phyloP scores from a whole-genome alignment of 2,113 vertebrate species.

The Galeopterus variegatus region DNA sequence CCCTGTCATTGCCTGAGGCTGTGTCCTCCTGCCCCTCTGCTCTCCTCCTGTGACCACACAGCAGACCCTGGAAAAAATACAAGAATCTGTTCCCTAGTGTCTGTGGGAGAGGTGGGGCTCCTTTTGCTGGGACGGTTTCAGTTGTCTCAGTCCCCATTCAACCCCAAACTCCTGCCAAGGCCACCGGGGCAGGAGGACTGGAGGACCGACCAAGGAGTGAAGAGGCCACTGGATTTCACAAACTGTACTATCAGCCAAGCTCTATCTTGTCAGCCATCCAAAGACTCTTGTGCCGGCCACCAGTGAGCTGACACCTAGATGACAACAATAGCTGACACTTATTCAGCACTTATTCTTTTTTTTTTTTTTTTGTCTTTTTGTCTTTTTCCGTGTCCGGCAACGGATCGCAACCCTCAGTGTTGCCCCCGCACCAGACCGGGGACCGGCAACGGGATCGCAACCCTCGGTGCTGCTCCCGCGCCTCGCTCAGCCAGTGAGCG shows the following conservation, averaged over 20 bases:
- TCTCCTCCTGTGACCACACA: conserved; percentile 26
- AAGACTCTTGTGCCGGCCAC: background rate
- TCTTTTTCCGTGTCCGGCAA: too few relatives aligned
- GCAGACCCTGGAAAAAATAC: conserved; percentile 61
- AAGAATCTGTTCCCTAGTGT: conserved; percentile 19
- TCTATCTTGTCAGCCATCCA: background rate
- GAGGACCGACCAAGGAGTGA: background rate
- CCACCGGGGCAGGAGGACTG: background rate
- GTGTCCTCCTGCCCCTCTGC: background rate
- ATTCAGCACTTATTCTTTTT: background rate
- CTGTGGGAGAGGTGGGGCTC: background rate
- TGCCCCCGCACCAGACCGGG: too few relatives aligned
- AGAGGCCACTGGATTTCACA: background rate
- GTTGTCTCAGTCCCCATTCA: background rate
- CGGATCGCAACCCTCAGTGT: too few relatives aligned
- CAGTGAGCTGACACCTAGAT: background rate
- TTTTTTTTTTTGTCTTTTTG: too few relatives aligned
- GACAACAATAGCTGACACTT: too few relatives aligned
- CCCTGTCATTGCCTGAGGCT: background rate
- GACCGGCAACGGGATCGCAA: too few relatives aligned
- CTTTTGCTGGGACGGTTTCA: background rate
- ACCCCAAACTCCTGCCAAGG: background rate
- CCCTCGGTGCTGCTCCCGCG: too few relatives aligned
- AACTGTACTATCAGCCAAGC: background rate
- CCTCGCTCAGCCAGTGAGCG: too few relatives aligned